Base-by-base conservation (phyloP, 2,113 vertebrate species). In the Salvelinus sp. region DNA sequence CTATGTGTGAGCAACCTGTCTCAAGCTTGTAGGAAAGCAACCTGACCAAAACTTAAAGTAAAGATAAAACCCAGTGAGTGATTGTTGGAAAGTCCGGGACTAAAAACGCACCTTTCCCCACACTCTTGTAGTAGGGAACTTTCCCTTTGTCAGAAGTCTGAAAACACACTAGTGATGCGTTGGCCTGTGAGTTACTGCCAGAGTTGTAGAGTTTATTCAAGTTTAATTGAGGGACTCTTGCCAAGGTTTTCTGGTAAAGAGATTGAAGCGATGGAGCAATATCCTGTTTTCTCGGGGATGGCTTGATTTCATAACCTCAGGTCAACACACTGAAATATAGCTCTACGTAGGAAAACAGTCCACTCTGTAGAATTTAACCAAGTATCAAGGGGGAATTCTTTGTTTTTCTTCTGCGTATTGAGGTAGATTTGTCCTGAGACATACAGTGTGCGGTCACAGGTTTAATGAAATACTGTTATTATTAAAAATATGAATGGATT, bases 261-360 rank as follows among this genome's bases (percentile, higher is more conserved):
- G n/a, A 62, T 70, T 70, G 64, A 64, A 64, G 54, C 23, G 62
- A 64, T 80, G 75, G 72, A 80, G 69, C 73, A 83, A 80, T 79
- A 70, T 83, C 78, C 78, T 83, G 78, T 78, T 77, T 83, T 80
- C 69, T 76, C 47, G 73, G 73, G 44, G 72, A 66, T 10, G 58
- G 65, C 74, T 75, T 33, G 72, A 78, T 80, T 83, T 80, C 60
- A 72, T 70, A 72, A 83, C 73, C 78, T 14, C 70, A 14, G 48
- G 38, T 74, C 58, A 57, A 47, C 30, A 20, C 6, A 63, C 62
- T 69, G 66, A 57, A 54, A 14, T 38, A 7, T 18, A 16, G 18
- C 18, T 13, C n/a, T 27, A 5, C 47, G 5, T 23, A 54, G 18
- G 73, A n/a, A 47, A 33, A 22, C 38, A n/a, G n/a, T 62, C 50